Percentiles rank a stretch among this genome's conserved stretches.
Evolutionary conservation across 2,888 invertebrate species (phyloP).

Genomic region (Erebia epiphron): DNA sequence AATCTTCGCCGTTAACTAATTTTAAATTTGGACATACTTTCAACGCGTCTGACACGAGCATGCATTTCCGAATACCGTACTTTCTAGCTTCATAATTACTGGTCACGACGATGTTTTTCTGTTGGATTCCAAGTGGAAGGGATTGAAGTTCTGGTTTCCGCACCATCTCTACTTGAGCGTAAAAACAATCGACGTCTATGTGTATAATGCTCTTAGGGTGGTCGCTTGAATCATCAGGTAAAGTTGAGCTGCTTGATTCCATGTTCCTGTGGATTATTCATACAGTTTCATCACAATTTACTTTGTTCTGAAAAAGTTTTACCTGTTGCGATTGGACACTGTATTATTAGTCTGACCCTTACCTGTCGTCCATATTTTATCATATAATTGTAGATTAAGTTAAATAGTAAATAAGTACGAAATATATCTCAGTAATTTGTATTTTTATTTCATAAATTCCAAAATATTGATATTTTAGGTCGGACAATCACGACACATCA

Average conservation of each 20-base stretch:
- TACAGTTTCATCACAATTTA: slow-evolving; percentile 66
- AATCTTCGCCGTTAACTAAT: slow-evolving; percentile 91
- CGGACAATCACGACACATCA: slow-evolving; percentile 82
- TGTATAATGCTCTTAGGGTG: slow-evolving; percentile 90
- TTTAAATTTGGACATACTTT: slow-evolving; percentile 88
- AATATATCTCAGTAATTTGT: slow-evolving; percentile 57
- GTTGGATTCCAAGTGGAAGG: slow-evolving; percentile 90
- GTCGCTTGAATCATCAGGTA: slow-evolving; percentile 62
- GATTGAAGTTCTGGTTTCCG: slow-evolving; percentile 86
- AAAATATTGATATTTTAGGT: slow-evolving; percentile 78
- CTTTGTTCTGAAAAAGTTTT: slow-evolving; percentile 71
- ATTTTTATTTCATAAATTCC: slow-evolving; percentile 77
- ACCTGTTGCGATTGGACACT: slow-evolving; percentile 67
- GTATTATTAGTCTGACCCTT: slow-evolving; percentile 54
- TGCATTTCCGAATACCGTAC: slow-evolving; percentile 89
- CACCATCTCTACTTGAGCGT: slow-evolving; percentile 93
- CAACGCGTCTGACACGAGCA: slow-evolving; percentile 89
- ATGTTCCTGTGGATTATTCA: slow-evolving; percentile 71
- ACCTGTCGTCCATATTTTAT: slow-evolving; percentile 75
- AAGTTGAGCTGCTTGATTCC: slow-evolving; percentile 75
- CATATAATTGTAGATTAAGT: slow-evolving; percentile 63
- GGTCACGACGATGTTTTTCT: slow-evolving; percentile 92
- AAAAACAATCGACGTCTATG: slow-evolving; percentile 92
- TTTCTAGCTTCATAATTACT: slow-evolving; percentile 92
- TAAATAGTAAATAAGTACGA: slow-evolving; percentile 59